Evolutionary conservation across 2,888 invertebrate species (phyloP), one percentile per base, ranked within the genome.

Genomic region (Aspidiotus destructor): DNA sequence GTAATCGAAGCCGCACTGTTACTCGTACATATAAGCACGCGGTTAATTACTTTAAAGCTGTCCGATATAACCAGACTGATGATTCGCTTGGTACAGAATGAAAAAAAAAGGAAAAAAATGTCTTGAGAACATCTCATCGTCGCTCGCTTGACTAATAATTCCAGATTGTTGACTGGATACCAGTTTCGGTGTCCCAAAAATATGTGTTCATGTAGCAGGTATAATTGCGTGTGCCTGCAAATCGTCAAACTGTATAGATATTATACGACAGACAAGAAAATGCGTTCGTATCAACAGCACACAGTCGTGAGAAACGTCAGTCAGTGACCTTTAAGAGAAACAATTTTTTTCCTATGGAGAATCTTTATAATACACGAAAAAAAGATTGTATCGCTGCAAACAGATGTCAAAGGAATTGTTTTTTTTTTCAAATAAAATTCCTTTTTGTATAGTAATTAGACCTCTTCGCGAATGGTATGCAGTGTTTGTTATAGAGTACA

Each of bases 51-150:
- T 28, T 28, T 28, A 28, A 28, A 28, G 28, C 28, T 28, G 28
- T 28, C 28, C 28, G 28, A 28, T 28, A 28, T 28, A 28, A 28
- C 28, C 28, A 28, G 28, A 28, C 28, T 28, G 28, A 28, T 28
- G 28, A 28, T 28, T 28, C 5, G 28, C 28, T 28, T 1, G 28
- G 5, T 28, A 28, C 28, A 28, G 28, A 28, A 28, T 28, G 5
- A 28, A 28, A 28, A 28, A 28, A 28, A 28, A 28, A 28, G 28
- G 28, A 28, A 63, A 63, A 53, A 53, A 63, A 63, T 63, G 52
- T 63, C 53, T 48, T 54, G 63, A 63, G 63, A 63, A 53, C 15
- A 48, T 54, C 53, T 62, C 10, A 63, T 53, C 63, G 63, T 53
- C 52, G 48, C 52, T 63, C 63, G 52, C 53, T n/a, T 48, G 48